Evolutionary conservation across 2,113 vertebrate species (phyloP).

Genomic region (Brachirus orientalis): DNA sequence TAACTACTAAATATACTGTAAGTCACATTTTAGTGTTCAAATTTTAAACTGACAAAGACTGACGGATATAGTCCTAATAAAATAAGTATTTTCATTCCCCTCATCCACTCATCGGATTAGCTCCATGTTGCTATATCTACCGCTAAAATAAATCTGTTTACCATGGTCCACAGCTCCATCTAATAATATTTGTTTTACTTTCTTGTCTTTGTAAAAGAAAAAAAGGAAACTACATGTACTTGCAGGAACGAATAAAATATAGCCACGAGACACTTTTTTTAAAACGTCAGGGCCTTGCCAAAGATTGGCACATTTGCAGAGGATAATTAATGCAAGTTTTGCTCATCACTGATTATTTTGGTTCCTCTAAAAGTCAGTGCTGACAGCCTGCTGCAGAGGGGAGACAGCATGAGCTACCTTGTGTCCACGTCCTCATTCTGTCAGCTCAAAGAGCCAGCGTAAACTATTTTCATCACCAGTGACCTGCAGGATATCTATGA

Average conservation of each 20-base stretch:
- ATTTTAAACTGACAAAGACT: neutral
- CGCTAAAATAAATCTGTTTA: conserved; percentile 68
- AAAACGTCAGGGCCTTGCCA: conserved; percentile 68
- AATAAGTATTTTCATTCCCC: neutral
- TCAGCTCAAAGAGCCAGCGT: conserved; percentile 53
- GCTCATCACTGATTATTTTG: conserved; percentile 73
- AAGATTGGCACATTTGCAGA: conserved; percentile 76
- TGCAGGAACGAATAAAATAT: conserved; percentile 63
- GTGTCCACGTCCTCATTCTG: conserved; percentile 76
- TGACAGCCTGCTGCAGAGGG: conserved; percentile 61
- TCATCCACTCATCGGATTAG: conserved; percentile 12
- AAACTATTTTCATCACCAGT: conserved; percentile 40
- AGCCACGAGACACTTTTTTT: conserved; percentile 73
- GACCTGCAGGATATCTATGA: conserved; percentile 34
- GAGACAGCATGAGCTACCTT: conserved; percentile 45
- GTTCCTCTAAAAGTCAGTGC: conserved; percentile 63
- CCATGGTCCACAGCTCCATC: conserved; percentile 48
- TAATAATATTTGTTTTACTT: conserved; percentile 79
- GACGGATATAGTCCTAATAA: neutral
- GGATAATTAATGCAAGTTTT: conserved; percentile 77
- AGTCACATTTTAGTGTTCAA: neutral
- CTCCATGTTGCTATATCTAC: conserved; percentile 40
- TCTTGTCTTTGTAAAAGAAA: conserved; percentile 66
- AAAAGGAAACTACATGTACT: conserved; percentile 48
- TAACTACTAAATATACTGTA: too few relatives aligned